A percentile compares a stretch with the other conserved stretches of the same genome.
Evolutionary conservation across 2,113 vertebrate species (phyloP).

Genomic region (Erythrolamprus reginae): DNA sequence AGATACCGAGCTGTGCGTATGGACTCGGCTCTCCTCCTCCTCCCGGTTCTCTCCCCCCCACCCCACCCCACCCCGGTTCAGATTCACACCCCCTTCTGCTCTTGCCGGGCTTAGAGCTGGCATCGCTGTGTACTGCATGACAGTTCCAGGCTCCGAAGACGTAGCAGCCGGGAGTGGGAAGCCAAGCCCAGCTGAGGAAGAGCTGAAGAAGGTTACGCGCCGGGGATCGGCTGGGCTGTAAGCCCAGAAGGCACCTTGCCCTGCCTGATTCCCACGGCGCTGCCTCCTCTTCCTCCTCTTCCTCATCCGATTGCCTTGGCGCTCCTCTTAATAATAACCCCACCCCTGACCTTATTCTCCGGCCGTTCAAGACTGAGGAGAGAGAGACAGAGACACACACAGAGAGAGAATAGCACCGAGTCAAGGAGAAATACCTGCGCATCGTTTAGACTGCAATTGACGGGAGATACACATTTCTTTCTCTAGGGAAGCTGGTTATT

Average conservation of each 20-base stretch:
- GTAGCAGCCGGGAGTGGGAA: background rate
- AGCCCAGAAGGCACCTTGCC: background rate
- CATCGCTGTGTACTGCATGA: conserved; percentile 33
- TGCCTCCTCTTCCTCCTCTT: too few relatives aligned
- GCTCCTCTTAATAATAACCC: background rate
- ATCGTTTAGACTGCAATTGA: conserved; percentile 31
- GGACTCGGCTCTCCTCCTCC: background rate
- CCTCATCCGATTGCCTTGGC: background rate
- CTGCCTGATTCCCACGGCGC: background rate
- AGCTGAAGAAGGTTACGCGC: background rate
- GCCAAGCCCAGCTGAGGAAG: background rate
- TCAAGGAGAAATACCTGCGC: conserved; percentile 12
- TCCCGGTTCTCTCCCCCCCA: background rate
- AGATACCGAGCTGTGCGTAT: conserved; percentile 1
- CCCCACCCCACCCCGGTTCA: conserved; percentile 30
- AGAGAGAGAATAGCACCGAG: background rate
- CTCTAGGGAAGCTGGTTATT: background rate
- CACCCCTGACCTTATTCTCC: conserved; percentile 48
- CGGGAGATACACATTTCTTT: background rate
- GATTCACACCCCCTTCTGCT: conserved; percentile 48
- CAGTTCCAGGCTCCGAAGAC: rapidly evolving
- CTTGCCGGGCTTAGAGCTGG: conserved; percentile 22
- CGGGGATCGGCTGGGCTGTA: background rate
- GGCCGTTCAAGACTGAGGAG: background rate
- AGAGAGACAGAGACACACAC: too few relatives aligned